Evolutionary conservation across 2,113 vertebrate species (phyloP).

Genomic region (Halichoeres trimaculatus): DNA sequence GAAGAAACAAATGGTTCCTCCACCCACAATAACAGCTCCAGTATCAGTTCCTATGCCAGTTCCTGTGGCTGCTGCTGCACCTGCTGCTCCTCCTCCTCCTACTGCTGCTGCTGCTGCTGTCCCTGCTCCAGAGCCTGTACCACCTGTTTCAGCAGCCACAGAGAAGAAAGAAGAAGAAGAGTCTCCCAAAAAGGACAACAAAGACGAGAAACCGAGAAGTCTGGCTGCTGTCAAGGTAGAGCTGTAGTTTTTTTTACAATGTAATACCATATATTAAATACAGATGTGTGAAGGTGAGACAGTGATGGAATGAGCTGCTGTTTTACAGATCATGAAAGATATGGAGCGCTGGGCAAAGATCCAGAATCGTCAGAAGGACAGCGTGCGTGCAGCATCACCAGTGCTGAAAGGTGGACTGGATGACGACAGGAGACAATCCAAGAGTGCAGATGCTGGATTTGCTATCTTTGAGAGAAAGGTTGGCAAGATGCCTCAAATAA

Average conservation of each 20-base stretch:
- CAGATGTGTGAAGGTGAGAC: background rate
- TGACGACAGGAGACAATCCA: slow-evolving; percentile 81
- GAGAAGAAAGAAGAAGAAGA: slow-evolving; percentile 82
- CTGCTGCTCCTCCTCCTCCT: background rate
- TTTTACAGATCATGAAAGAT: slow-evolving; percentile 86
- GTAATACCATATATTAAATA: background rate
- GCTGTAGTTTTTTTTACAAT: background rate
- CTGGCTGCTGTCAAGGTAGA: slow-evolving; percentile 85
- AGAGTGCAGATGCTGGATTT: slow-evolving; percentile 85
- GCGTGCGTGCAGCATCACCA: slow-evolving; percentile 77
- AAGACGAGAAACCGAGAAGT: slow-evolving; percentile 83
- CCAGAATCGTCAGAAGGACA: slow-evolving; percentile 86
- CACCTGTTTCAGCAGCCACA: background rate
- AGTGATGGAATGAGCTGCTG: background rate
- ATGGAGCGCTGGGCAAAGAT: slow-evolving; percentile 90
- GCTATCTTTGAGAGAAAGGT: slow-evolving; percentile 87
- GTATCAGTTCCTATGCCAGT: background rate
- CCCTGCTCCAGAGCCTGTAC: slow-evolving; percentile 20
- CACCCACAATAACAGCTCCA: background rate
- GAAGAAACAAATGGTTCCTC: slow-evolving; percentile 60
- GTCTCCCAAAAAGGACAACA: slow-evolving; percentile 71
- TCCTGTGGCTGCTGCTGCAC: background rate
- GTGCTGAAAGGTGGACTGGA: slow-evolving; percentile 68
- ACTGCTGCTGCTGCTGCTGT: background rate
- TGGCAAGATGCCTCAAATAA: slow-evolving; percentile 1